Base-by-base conservation (phyloP, 2,888 invertebrate species). In the Heliconius ismenius region DNA sequence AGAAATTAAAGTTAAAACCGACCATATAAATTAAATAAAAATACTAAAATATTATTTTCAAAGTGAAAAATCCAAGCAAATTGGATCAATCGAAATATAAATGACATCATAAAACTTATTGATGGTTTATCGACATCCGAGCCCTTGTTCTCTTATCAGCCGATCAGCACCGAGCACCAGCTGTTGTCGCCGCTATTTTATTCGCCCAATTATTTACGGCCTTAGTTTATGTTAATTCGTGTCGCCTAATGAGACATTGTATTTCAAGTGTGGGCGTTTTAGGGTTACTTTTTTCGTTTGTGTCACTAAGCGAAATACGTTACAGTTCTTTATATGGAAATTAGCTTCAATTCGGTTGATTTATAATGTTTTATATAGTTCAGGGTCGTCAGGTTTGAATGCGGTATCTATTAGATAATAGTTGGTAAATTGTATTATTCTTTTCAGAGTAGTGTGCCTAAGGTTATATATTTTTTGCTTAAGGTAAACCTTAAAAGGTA, bases 141-240 rank as follows among this genome's bases (percentile, higher is more conserved):
- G 74, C 73, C 79, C 60, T 76, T 62, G 73, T 69, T 43, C 28
- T 26, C 73, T 79, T 81, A 81, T 81, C 79, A 73, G 39, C 11
- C 63, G 77, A 80, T 79, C 79, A 39, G 78, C 74, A 79, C 63
- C 76, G 36, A 68, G 63, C 49, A 76, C 79, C 83, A 83, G 81
- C 83, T 83, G 84, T 81, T 80, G 82, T 81, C 83, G 76, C 70
- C 81, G 76, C 73, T 77, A 76, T 80, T 79, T 58, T 76, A 79
- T 81, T 75, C 76, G 78, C 58, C 72, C 78, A 79, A 76, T 76
- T 80, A 81, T 83, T 82, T 83, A 82, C 81, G 79, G 81, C 77
- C 75, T 75, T 79, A 82, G 81, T 83, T 85, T 87, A 89, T 87
- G 88, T 83, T 84, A 88, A 89, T 87, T 81, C 73, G 77, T 84